Conservation (phyloP, 1,140 invertebrate genomes). For the Zophobas morio region DNA sequence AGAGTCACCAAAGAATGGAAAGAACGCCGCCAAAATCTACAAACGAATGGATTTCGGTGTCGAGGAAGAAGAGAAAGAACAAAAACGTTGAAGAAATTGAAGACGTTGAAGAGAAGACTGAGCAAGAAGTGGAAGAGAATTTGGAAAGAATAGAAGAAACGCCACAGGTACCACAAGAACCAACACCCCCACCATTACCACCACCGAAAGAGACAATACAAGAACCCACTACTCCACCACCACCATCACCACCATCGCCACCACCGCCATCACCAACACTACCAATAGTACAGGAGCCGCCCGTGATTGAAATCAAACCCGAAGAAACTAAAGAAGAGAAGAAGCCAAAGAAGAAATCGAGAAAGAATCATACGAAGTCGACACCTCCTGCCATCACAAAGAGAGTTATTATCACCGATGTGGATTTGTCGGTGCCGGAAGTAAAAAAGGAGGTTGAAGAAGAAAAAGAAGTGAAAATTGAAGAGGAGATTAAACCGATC, state of each 20-base stretch:
- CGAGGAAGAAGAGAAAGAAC: conserved; percentile 65
- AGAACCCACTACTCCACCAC: neutral
- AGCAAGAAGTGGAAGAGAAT: conserved; percentile 30
- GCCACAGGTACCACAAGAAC: conserved; percentile 9
- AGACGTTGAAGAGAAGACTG: conserved; percentile 32
- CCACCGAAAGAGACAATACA: neutral
- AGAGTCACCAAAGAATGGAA: conserved; percentile 43
- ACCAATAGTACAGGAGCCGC: neutral
- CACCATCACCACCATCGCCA: neutral
- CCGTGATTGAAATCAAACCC: neutral
- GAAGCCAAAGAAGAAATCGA: conserved; percentile 57
- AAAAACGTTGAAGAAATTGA: conserved; percentile 57
- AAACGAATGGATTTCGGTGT: conserved; percentile 66
- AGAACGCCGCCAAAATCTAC: conserved; percentile 31
- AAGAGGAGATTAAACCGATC: conserved; percentile 10
- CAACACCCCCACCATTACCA: neutral
- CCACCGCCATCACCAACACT: neutral
- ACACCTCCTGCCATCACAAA: conserved; percentile 56
- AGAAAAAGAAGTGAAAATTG: conserved; percentile 12
- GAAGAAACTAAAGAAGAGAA: conserved; percentile 33
- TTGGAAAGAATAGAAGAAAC: conserved; percentile 6
- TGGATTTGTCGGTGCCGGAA: conserved; percentile 54
- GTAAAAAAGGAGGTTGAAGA: conserved; percentile 47
- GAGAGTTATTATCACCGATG: conserved; percentile 62
- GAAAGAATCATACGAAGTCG: conserved; percentile 45